Evolutionary conservation across 1,140 invertebrate species (phyloP).

Genomic region (Coelopa frigida): DNA sequence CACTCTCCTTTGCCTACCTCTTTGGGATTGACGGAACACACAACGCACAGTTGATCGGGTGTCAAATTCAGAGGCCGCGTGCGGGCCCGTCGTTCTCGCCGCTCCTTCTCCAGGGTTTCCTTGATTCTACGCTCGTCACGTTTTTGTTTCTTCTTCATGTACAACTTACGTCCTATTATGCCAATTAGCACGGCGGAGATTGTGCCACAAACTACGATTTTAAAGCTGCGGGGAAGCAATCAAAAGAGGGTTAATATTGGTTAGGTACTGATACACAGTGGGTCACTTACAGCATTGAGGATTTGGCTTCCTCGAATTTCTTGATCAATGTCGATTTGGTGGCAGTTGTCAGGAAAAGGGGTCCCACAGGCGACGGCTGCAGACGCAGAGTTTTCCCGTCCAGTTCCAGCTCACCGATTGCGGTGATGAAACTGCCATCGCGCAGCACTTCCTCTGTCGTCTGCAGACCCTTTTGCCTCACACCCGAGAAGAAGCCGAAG

Average conservation of each 20-base stretch:
- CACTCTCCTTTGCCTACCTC: slow-evolving; percentile 47
- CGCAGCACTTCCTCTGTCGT: slow-evolving; percentile 72
- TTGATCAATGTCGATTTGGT: slow-evolving; percentile 59
- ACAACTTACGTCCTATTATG: slow-evolving; percentile 56
- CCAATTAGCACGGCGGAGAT: slow-evolving; percentile 59
- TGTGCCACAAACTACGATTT: slow-evolving; percentile 55
- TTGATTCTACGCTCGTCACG: slow-evolving; percentile 53
- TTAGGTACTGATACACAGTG: too few species aligned
- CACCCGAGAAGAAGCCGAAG: slow-evolving; percentile 71
- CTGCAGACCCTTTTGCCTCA: slow-evolving; percentile 66
- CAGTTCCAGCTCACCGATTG: slow-evolving; percentile 61
- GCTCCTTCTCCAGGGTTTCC: slow-evolving; percentile 53
- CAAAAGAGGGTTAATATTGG: not conserved
- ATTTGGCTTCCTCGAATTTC: slow-evolving; percentile 59
- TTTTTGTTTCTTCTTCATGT: slow-evolving; percentile 49
- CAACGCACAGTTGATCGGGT: slow-evolving; percentile 64
- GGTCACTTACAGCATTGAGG: slow-evolving; percentile 27
- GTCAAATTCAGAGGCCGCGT: slow-evolving; percentile 55
- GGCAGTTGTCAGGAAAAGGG: slow-evolving; percentile 64
- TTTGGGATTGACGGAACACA: slow-evolving; percentile 68
- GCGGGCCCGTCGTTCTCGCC: slow-evolving; percentile 55
- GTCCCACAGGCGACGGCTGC: slow-evolving; percentile 61
- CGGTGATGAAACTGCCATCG: slow-evolving; percentile 66
- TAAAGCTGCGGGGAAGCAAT: slow-evolving; percentile 20
- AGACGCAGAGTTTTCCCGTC: slow-evolving; percentile 53